A percentile compares a stretch with the other conserved stretches of the same genome.
Evolutionary conservation across 2,797 vertebrate genomes (phyloP).

Genomic region (Microchirus variegatus): DNA sequence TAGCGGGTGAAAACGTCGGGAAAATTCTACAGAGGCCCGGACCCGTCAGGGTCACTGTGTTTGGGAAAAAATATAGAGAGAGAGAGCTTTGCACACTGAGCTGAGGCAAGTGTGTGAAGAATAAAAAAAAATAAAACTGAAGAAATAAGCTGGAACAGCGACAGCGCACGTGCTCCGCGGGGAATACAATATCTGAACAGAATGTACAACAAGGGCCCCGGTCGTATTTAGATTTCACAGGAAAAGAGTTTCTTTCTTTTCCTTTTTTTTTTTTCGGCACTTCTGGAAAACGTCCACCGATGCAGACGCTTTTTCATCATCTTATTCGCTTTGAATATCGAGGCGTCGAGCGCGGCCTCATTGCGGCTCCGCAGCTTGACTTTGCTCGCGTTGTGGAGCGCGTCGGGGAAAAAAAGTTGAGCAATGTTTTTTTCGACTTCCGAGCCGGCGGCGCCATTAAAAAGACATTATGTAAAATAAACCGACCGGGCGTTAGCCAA

Average conservation of each 20-base stretch:
- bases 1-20: conserved; percentile 16
- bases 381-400: no score
- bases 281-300: conserved; percentile 10
- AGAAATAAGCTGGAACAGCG: conserved; percentile 10
- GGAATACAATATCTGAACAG: conserved; percentile 49
- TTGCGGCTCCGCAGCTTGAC: no score
- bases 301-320: no score
- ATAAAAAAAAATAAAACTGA: conserved; percentile 21
- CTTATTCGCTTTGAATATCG: no score
- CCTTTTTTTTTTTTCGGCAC: conserved; percentile 15
- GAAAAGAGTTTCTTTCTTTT: conserved; percentile 16
- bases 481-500: no score
- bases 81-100: conserved; percentile 25
- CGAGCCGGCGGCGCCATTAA: no score
- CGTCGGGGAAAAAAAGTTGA: no score
- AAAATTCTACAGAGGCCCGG: conserved; percentile 34
- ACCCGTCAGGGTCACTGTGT: conserved; percentile 39
- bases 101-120: conserved; percentile 11
- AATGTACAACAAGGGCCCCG: conserved; percentile 45
- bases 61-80: no score
- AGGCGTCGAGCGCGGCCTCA: no score
- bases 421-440: no score
- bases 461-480: no score
- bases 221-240: conserved; percentile 44
- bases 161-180: conserved; percentile 5